Percentiles rank a stretch among this genome's conserved stretches.
Evolutionary conservation across 2,888 invertebrate species (phyloP).

Genomic region (Ypsolopha sequella): DNA sequence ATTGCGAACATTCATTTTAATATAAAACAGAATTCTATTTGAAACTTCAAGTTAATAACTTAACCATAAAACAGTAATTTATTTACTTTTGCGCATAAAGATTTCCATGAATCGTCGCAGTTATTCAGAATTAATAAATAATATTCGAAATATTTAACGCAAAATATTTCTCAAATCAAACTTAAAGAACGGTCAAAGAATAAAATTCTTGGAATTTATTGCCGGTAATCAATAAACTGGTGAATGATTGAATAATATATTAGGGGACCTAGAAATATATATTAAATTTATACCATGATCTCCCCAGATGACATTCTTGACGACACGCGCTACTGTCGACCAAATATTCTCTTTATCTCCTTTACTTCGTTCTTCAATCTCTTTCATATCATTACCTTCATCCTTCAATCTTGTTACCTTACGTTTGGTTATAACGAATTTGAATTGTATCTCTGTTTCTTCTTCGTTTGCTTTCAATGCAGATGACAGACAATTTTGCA

Average conservation of each 20-base stretch:
- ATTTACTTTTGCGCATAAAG: too few relatives aligned
- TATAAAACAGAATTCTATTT: too few relatives aligned
- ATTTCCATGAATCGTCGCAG: too few relatives aligned
- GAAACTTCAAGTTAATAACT: too few relatives aligned
- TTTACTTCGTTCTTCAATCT: constrained; percentile 7
- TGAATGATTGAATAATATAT: background rate
- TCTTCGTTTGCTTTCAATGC: constrained; percentile 45
- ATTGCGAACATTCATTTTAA: too few relatives aligned
- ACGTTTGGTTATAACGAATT: constrained; percentile 57
- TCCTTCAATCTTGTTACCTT: constrained; percentile 35
- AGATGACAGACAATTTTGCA: constrained; percentile 47
- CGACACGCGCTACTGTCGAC: constrained; percentile 52
- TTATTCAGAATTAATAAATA: background rate
- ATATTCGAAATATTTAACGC: background rate
- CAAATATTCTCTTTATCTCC: constrained; percentile 52
- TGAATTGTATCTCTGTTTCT: constrained; percentile 61
- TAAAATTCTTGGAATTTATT: background rate
- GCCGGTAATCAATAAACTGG: background rate
- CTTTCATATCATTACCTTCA: constrained; percentile 20
- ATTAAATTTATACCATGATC: constrained; percentile 22
- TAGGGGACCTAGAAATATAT: background rate
- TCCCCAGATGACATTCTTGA: constrained; percentile 59
- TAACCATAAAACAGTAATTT: too few relatives aligned
- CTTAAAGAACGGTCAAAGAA: background rate
- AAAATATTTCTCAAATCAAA: background rate